Evolutionary conservation across 2,113 vertebrate genomes (phyloP), one percentile per base, ranked within the genome.

Genomic region (Phrynocephalus versicolor): DNA sequence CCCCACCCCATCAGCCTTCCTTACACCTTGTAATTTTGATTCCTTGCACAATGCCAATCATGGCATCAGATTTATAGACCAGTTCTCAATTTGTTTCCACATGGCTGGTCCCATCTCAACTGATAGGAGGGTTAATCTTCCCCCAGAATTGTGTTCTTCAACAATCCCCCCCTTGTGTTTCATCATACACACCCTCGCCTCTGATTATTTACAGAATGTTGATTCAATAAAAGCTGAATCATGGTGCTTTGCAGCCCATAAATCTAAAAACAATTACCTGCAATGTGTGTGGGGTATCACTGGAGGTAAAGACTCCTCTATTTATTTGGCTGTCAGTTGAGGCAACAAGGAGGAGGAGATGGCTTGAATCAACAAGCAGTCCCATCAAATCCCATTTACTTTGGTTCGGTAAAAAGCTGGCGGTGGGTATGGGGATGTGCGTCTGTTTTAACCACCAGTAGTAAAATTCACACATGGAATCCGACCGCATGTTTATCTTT

Each of bases 231-330:
- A 81, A 86, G 69, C 58, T 81, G 84, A 86, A 81, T 51, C 58
- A 81, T 81, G 78, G 78, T 57, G 80, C 65, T 39, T 13, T 69
- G 27, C n/a, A 15, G 39, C n/a, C 23, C 78, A 65, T 86, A 86
- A 86, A 86, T 86, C 78, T 80, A 72, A 86, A 86, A 81, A 86
- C 84, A 81, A 86, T 86, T 80, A 86, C 78, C 78, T 73, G 79
- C 84, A 81, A 51, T 62, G 37, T 81, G 78, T 80, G 84, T 73
- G 78, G 84, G 84, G 84, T 80, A 69, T 64, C 8, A 30, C 77
- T 35, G 77, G 69, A 81, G 70, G 84, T 60, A 55, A 74, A 86
- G 41, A 19, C 69, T 81, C 71, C n/a, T 86, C 39, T 74, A 74
- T 72, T 86, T 86, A 80, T 86, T 64, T 60, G 69, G 69, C 69